phyloP scores from a whole-genome alignment of 2,113 vertebrate genomes.

The Columbina picui region DNA sequence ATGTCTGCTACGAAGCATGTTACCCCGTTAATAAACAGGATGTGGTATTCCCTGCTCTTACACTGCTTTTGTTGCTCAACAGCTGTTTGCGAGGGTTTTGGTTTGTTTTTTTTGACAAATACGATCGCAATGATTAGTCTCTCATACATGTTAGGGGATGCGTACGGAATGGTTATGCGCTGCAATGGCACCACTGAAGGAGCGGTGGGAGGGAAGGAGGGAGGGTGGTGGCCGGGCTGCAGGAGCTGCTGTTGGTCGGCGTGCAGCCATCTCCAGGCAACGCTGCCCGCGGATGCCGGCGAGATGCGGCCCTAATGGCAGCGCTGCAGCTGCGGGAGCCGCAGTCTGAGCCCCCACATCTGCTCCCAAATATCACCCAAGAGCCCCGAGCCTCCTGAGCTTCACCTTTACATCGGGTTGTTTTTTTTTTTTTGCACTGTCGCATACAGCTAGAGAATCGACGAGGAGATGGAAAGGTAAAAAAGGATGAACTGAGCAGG shows the following conservation, averaged over 20 bases:
- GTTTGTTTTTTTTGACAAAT: neutral
- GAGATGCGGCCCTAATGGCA: constrained; percentile 29
- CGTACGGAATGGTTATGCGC: neutral
- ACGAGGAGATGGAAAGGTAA: neutral
- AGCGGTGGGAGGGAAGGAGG: neutral
- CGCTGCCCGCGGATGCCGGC: constrained; percentile 42
- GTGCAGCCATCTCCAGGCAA: constrained; percentile 65
- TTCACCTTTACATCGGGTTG: neutral
- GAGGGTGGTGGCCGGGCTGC: constrained; percentile 45
- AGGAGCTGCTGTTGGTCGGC: neutral
- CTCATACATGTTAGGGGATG: neutral
- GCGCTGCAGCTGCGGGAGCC: constrained; percentile 24
- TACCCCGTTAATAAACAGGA: neutral
- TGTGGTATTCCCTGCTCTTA: neutral
- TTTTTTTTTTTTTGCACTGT: rapidly evolving
- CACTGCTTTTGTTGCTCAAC: neutral
- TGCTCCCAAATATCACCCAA: neutral
- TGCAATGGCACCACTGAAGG: neutral
- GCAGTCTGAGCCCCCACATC: neutral
- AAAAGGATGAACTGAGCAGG: neutral
- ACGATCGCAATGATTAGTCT: neutral
- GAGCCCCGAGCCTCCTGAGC: neutral
- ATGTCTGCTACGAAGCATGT: neutral
- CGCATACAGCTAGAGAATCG: neutral
- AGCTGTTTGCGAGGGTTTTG: neutral